Evolutionary conservation across 1,140 invertebrate genomes (phyloP), one percentile per base, ranked within the genome.

Genomic region (Wiebesia pumilae): DNA sequence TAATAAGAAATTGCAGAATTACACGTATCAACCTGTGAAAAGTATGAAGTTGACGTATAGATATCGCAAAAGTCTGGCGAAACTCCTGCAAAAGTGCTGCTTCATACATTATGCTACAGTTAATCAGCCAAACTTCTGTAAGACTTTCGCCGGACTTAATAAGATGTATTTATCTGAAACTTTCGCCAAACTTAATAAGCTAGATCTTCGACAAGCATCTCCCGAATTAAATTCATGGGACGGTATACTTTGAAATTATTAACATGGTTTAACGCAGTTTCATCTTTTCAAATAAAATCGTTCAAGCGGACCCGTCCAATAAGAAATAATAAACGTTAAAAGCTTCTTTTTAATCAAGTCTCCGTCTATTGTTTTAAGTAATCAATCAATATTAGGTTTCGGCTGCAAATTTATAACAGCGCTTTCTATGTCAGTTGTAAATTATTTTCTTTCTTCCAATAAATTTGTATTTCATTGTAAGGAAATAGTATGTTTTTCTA

Each of bases 111-210:
- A 71, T 71, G 35, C 35, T 35, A 30, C 33, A 4, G 16, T 38
- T 43, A 75, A 75, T 75, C 43, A 75, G 38, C 24, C 71, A 43
- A 38, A 40, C 19, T 75, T n/a, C n/a, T 75, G 16, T 10, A 24
- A 75, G 40, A 75, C 71, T 75, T 75, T 75, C 71, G 38, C 71
- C 27, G 2, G 71, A 27, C 21, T 75, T 12, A 40, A 75, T 75
- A n/a, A 75, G 69, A 35, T 24, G 10, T 73, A 40, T 21, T n/a
- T 38, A 75, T 40, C 71, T 38, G 7, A 40, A 43, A 75, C 71
- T 75, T 75, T 75, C 71, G 38, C 71, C 14, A n/a, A 43, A 75
- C 38, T 43, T 75, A 43, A n/a, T 43, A 43, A 40, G 27, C 3
- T 75, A 43, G 24, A 43, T 14, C 21, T 73, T 33, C 10, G 40